phyloP scores from a whole-genome alignment of 2,888 invertebrate species.

The Lochmaea crataegi region DNA sequence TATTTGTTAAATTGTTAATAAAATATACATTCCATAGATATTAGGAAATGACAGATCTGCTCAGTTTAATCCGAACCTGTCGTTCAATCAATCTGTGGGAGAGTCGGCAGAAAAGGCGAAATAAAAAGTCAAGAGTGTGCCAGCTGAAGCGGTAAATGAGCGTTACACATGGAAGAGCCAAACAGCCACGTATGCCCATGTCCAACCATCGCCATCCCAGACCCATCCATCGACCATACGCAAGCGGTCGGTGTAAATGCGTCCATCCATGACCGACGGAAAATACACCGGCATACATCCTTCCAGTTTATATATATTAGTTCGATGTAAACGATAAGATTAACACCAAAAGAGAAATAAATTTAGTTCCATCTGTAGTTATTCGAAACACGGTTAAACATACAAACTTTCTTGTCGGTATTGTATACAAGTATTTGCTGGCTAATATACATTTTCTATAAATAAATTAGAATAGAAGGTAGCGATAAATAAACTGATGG shows the following conservation, averaged over 20 bases:
- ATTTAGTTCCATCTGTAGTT: not conserved
- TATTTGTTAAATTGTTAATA: too few relatives aligned
- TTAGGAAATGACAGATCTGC: too few relatives aligned
- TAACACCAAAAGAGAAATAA: conserved; percentile 45
- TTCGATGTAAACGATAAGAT: conserved; percentile 18
- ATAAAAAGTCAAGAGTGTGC: conserved; percentile 37
- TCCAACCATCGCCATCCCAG: conserved; percentile 17
- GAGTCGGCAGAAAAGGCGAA: conserved; percentile 33
- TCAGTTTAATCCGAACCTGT: conserved; percentile 32
- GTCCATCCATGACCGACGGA: conserved; percentile 47
- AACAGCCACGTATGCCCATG: conserved; percentile 53
- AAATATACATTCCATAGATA: too few relatives aligned
- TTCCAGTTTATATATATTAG: conserved; percentile 28
- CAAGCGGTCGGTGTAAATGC: conserved; percentile 25
- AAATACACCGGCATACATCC: conserved; percentile 36
- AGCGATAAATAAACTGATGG: not conserved
- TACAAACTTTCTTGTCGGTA: not conserved
- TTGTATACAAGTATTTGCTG: not conserved
- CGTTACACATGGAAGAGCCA: conserved; percentile 60
- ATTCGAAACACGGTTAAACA: not conserved
- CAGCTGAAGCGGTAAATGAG: conserved; percentile 60
- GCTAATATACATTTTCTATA: not conserved
- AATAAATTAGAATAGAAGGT: not conserved
- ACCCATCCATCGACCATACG: conserved; percentile 40
- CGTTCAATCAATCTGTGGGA: conserved; percentile 49